Conservation (phyloP, 2,113 vertebrate species). For the Calcarius ornatus region DNA sequence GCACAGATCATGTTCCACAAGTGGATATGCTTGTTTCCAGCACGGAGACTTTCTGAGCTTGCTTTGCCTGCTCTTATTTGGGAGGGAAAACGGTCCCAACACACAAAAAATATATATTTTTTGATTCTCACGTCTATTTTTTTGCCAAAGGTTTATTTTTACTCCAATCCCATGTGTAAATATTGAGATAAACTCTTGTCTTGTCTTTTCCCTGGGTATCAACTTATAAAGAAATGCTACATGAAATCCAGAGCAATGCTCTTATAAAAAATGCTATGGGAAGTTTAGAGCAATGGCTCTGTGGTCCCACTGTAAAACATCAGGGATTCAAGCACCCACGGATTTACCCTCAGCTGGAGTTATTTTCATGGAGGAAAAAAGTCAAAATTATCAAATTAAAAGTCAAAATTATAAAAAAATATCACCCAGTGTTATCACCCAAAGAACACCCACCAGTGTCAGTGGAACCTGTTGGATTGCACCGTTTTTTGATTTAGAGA, state of each 20-base stretch:
- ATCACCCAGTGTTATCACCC: background rate
- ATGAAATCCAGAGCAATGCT: background rate
- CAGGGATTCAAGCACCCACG: background rate
- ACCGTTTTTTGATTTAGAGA: background rate
- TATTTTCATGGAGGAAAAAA: background rate
- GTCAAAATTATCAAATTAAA: background rate
- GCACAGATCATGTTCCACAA: conserved; percentile 37
- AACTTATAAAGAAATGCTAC: background rate
- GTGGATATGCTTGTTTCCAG: conserved; percentile 36
- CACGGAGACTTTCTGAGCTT: background rate
- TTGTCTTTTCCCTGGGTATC: background rate
- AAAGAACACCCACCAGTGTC: background rate
- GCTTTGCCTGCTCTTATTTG: background rate
- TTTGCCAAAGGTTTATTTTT: background rate
- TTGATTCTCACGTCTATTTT: accelerated
- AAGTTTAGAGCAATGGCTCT: background rate
- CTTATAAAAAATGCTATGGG: accelerated
- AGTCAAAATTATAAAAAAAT: background rate
- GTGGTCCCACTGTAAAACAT: background rate
- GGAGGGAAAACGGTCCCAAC: background rate
- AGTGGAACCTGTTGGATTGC: background rate
- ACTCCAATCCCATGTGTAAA: accelerated
- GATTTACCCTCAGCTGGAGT: background rate
- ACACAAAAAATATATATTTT: background rate
- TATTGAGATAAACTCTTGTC: background rate